Percentiles rank a stretch among this genome's conserved stretches.
These are phyloP conservation scores for Epinotia bilunana DNA, from an alignment of 2,888 invertebrate species.

Conservation along the genomic window DNA sequence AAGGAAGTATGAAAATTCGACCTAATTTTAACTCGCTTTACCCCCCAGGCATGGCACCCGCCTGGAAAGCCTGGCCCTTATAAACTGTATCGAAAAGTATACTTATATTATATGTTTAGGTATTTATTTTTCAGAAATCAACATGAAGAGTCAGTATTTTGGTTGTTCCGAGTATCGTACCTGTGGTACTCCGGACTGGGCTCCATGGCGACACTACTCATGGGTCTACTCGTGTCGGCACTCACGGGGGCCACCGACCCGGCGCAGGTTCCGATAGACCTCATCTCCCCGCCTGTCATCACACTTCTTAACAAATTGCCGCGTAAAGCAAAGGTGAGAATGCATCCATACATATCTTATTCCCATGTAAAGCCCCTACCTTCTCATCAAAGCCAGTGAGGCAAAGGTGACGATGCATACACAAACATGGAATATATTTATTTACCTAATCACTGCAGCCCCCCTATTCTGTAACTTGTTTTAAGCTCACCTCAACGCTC, in stretches of 20 bases:
- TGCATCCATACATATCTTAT: neutral
- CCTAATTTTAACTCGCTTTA: no score
- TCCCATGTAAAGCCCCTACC: no score
- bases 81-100: no score
- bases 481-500: no score
- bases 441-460: neutral
- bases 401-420: slow-evolving; percentile 65
- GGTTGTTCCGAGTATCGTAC: slow-evolving; percentile 91
- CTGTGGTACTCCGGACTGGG: slow-evolving; percentile 96
- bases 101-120: neutral
- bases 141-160: slow-evolving; percentile 63
- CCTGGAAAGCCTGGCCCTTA: no score
- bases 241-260: slow-evolving; percentile 86
- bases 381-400: slow-evolving; percentile 58
- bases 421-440: slow-evolving; percentile 6
- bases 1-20: no score
- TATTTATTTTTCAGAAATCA: slow-evolving; percentile 39
- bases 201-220: slow-evolving; percentile 87
- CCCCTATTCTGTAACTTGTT: no score
- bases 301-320: slow-evolving; percentile 81
- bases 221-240: slow-evolving; percentile 90
- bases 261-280: slow-evolving; percentile 85
- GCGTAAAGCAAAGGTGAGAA: slow-evolving; percentile 72
- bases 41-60: no score
- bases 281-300: slow-evolving; percentile 88